Evolutionary conservation across 53 echinoderm and acorn worm species (phyloP).

Genomic region (Apostichopus leukothele): DNA sequence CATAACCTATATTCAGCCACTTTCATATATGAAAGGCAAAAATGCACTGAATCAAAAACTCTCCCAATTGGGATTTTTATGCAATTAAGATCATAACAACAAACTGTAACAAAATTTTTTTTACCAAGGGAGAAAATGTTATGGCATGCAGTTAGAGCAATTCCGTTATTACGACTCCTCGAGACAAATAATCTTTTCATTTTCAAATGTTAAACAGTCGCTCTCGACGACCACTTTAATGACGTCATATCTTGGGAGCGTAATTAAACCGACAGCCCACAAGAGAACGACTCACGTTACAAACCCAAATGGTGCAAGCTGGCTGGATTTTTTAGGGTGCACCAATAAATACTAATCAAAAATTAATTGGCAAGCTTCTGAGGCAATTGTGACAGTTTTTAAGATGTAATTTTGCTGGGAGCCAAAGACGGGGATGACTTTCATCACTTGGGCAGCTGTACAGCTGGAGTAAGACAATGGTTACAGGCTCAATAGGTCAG

Average conservation of each 20-base stretch:
- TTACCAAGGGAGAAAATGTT: no score
- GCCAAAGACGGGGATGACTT: slow-evolving; percentile 37
- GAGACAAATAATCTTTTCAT: neutral
- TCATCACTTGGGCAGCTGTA: slow-evolving; percentile 16
- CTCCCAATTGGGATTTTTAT: no score
- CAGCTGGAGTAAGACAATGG: neutral
- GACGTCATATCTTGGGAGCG: neutral
- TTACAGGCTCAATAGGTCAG: slow-evolving; percentile 2
- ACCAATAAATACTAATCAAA: slow-evolving; percentile 32
- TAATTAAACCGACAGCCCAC: neutral
- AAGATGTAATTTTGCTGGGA: slow-evolving; percentile 21
- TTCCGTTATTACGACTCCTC: neutral
- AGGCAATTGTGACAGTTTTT: slow-evolving; percentile 31
- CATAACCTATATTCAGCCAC: no score
- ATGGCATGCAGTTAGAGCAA: no score
- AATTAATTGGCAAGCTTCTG: slow-evolving; percentile 41
- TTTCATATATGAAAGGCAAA: no score
- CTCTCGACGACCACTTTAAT: neutral
- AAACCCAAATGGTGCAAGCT: neutral
- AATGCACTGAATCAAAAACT: no score
- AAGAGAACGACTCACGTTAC: neutral
- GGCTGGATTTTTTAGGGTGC: slow-evolving; percentile 3
- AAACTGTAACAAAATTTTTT: no score
- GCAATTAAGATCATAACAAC: no score
- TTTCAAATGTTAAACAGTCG: neutral